Evolutionary conservation across 2,888 invertebrate genomes (phyloP).

Genomic region (Lithosia quadra): DNA sequence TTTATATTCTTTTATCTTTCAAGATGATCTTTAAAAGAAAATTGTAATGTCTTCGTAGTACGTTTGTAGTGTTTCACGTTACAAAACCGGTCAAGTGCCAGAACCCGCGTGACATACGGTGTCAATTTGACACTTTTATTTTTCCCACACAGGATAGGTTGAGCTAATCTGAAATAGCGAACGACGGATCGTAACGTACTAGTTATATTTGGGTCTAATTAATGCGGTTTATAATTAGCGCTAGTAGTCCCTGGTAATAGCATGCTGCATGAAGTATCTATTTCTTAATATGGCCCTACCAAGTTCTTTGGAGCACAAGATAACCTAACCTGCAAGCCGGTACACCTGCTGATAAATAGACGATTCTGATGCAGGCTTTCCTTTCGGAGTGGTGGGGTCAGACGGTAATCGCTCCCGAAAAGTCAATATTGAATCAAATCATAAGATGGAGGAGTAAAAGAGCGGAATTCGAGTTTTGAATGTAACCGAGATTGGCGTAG

Average conservation of each 20-base stretch:
- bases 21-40: neutral
- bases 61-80: conserved; percentile 28
- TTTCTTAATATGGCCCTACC: conserved; percentile 1
- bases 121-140: conserved; percentile 76
- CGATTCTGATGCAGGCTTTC: too few relatives aligned
- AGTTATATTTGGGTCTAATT: conserved; percentile 42
- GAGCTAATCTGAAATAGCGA: conserved; percentile 50
- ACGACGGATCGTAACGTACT: conserved; percentile 35
- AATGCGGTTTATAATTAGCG: conserved; percentile 44
- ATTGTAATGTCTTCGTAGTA: conserved; percentile 10
- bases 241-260: conserved; percentile 32
- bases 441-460: too few relatives aligned
- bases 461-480: too few relatives aligned
- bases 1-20: neutral
- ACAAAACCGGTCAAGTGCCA: conserved; percentile 48
- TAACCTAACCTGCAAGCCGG: too few relatives aligned
- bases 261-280: conserved; percentile 4
- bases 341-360: too few relatives aligned
- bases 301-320: too few relatives aligned
- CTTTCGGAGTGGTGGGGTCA: too few relatives aligned
- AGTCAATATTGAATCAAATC: too few relatives aligned
- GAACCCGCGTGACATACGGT: conserved; percentile 65
- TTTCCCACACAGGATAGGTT: conserved; percentile 49
- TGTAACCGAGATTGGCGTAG: too few relatives aligned
- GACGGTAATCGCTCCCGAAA: too few relatives aligned